Base-by-base conservation (phyloP, 2,113 vertebrate species). In the Heteronetta atricapilla region DNA sequence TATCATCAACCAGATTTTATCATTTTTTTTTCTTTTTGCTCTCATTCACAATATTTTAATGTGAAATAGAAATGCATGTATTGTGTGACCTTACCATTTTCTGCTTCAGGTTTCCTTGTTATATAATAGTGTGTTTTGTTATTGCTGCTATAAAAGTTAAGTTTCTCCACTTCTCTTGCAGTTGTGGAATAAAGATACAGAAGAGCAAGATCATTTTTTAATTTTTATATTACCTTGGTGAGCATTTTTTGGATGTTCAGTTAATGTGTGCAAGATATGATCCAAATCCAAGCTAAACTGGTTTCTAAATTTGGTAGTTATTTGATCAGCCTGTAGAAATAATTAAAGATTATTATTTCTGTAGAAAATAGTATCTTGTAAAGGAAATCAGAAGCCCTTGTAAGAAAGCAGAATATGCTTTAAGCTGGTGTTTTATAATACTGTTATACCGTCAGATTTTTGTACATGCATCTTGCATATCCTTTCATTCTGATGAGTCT, bases 171-270 rank as follows among this genome's bases (percentile, higher is more conserved):
- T 66, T 84, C 22, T 36, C 4, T 69, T 90, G 11, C 33, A 36
- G 17, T 81, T 83, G n/a, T 40, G 40, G 90, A 83, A 59, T 89
- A 36, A 89, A 89, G 29, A 11, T 81, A 66, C 8, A 20, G 7
- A 70, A 90, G 17, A 86, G 11, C 14, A 64, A 60, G 1, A 19
- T 72, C 4, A 0, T 1, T 22, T 29, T 0, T n/a, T 22, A 0
- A 2, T 14, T 46, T 53, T 52, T 83, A 88, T 40, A 40, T 62
- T 48, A 13, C 33, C 12, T 34, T 22, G 40, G 11, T 36, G 4
- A 84, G 13, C n/a, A 22, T 25, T 29, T 67, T 82, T 59, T 73
- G 11, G 15, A 34, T 80, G 20, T 80, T 91, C 64, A 55, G 19
- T 28, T 62, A 69, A 36, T 12, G 6, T 21, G 5, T 42, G 7